phyloP scores from a whole-genome alignment of 2,888 invertebrate genomes.

The Caenorhabditis drosophilae region DNA sequence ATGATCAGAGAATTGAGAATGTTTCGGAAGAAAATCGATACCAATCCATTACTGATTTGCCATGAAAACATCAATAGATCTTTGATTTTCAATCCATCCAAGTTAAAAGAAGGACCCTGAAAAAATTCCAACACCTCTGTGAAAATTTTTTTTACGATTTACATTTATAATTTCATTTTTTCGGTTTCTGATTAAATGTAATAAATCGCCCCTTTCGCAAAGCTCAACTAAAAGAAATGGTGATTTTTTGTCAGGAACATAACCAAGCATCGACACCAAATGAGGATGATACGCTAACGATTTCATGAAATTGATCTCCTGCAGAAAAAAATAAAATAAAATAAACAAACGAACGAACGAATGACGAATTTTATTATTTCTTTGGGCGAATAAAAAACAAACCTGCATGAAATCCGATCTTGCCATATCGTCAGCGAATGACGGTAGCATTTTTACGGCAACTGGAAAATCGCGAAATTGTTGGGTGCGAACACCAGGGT shows the following conservation, averaged over 20 bases:
- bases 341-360: too few species aligned
- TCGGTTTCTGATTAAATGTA: conserved; percentile 55
- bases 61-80: conserved; percentile 60
- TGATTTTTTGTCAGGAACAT: conserved; percentile 52
- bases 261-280: conserved; percentile 62
- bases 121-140: conserved; percentile 9
- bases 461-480: conserved; percentile 52
- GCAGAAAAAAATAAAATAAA: too few species aligned
- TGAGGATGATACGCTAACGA: conserved; percentile 62
- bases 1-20: too few species aligned
- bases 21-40: too few species aligned
- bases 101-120: conserved; percentile 29
- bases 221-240: conserved; percentile 59
- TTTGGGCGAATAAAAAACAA: too few species aligned
- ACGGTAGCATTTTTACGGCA: conserved; percentile 62
- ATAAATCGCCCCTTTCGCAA: conserved; percentile 60
- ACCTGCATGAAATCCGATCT: conserved; percentile 62
- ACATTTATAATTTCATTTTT: conserved; percentile 44
- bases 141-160: background rate
- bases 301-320: conserved; percentile 67
- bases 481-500: conserved; percentile 42
- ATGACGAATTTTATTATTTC: too few species aligned
- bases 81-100: conserved; percentile 52
- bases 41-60: conserved; percentile 63
- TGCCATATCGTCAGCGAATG: conserved; percentile 62